Evolutionary conservation across 1,140 invertebrate genomes (phyloP).

Genomic region (Branchinecta lindahli): DNA sequence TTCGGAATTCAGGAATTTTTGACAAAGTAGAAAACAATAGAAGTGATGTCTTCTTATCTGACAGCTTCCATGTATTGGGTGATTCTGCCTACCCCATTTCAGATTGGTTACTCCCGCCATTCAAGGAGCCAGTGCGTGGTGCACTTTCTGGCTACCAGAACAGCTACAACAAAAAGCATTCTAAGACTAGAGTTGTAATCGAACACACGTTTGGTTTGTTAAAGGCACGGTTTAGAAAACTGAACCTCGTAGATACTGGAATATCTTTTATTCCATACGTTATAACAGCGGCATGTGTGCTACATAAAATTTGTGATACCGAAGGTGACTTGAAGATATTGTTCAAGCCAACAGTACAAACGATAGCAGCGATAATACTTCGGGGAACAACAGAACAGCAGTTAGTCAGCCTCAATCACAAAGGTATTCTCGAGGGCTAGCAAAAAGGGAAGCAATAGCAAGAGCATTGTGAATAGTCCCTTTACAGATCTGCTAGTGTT

Average conservation of each 20-base stretch:
- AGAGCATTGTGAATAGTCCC: background rate
- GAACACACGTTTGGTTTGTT: constrained; percentile 6
- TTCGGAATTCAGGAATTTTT: constrained; percentile 13
- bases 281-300: constrained; percentile 2
- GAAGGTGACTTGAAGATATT: constrained; percentile 8
- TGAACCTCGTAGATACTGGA: background rate
- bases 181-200: constrained; percentile 6
- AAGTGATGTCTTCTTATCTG: background rate
- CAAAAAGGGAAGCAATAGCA: constrained; percentile 9
- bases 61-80: background rate
- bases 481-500: too few species aligned
- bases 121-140: constrained; percentile 7
- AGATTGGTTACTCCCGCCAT: background rate
- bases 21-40: background rate
- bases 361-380: background rate
- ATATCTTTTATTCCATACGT: background rate
- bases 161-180: constrained; percentile 6
- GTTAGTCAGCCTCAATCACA: constrained; percentile 6
- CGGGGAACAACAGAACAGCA: background rate
- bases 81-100: constrained; percentile 6
- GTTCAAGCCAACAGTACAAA: background rate
- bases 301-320: background rate
- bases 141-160: background rate
- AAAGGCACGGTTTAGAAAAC: constrained; percentile 6
- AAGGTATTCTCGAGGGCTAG: background rate